These are phyloP conservation scores for Maccullochella peelii DNA, from an alignment of 2,113 vertebrate genomes.

Conservation along the genomic window DNA sequence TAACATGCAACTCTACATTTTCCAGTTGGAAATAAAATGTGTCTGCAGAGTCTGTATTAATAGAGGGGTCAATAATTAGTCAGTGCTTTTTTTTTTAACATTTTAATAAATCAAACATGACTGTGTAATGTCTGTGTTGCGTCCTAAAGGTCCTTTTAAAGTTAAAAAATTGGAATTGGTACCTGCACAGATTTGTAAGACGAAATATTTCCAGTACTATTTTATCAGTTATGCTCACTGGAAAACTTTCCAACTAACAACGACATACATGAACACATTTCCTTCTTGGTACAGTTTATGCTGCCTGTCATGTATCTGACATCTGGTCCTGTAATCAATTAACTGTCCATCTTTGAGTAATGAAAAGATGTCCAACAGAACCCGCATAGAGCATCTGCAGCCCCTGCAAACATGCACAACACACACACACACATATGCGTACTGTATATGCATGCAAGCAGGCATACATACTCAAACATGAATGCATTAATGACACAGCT, in stretches of 20 bases:
- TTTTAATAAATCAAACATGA: not conserved
- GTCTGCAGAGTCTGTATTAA: not conserved
- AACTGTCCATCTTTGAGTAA: conserved; percentile 6
- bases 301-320: conserved; percentile 26
- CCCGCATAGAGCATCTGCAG: conserved; percentile 35
- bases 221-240: not conserved
- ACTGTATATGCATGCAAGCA: not conserved
- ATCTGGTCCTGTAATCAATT: conserved; percentile 65
- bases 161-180: not conserved
- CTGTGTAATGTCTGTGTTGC: not conserved
- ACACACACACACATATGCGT: conserved; percentile 5
- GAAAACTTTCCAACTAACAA: not conserved
- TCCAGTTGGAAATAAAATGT: not conserved
- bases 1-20: not conserved
- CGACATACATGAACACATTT: not conserved
- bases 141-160: not conserved
- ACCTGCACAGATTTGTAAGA: not conserved
- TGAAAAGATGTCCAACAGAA: conserved; percentile 14
- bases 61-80: not conserved
- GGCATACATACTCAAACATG: not conserved
- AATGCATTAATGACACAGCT: conserved; percentile 38
- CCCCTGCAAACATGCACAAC: conserved; percentile 17
- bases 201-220: not conserved
- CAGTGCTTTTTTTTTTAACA: too few relatives aligned
- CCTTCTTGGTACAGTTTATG: not conserved